Evolutionary conservation across 2,888 invertebrate genomes (phyloP).

Genomic region (Lepidocyrtoides sp.): DNA sequence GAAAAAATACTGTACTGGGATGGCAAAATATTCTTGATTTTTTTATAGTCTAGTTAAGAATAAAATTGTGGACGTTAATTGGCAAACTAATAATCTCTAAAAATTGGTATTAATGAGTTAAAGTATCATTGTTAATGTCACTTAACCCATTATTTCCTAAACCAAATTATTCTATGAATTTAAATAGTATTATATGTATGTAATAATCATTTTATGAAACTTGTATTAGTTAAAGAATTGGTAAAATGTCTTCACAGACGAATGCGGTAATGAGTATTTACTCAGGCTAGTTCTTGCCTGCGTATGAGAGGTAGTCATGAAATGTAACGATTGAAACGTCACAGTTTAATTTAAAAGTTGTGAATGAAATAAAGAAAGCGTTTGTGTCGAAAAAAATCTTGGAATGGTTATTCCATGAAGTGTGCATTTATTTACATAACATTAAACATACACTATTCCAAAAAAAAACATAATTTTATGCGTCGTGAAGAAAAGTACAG

Average conservation of each 20-base stretch:
- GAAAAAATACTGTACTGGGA: conserved; percentile 79
- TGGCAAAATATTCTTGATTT: conserved; percentile 81
- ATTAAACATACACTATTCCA: no score
- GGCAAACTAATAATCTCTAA: conserved; percentile 24
- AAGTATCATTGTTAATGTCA: conserved; percentile 27
- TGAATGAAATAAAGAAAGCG: conserved; percentile 54
- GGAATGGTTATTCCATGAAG: background rate
- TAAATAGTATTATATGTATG: conserved; percentile 65
- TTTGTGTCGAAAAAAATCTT: conserved; percentile 56
- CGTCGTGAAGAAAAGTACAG: no score
- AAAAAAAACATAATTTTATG: no score
- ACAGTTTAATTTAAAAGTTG: conserved; percentile 20
- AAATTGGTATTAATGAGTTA: conserved; percentile 37
- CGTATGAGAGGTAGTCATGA: conserved; percentile 12
- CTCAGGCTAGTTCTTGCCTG: background rate
- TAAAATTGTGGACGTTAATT: conserved; percentile 36
- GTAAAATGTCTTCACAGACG: conserved; percentile 67
- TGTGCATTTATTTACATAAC: background rate
- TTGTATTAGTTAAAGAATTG: conserved; percentile 45
- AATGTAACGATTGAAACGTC: conserved; percentile 4
- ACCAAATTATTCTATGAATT: conserved; percentile 48
- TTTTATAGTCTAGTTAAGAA: conserved; percentile 63
- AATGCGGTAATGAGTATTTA: background rate
- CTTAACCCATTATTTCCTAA: conserved; percentile 50
- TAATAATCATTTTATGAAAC: conserved; percentile 57